Base-by-base conservation (phyloP, 2,888 invertebrate species). In the Amiota minor region DNA sequence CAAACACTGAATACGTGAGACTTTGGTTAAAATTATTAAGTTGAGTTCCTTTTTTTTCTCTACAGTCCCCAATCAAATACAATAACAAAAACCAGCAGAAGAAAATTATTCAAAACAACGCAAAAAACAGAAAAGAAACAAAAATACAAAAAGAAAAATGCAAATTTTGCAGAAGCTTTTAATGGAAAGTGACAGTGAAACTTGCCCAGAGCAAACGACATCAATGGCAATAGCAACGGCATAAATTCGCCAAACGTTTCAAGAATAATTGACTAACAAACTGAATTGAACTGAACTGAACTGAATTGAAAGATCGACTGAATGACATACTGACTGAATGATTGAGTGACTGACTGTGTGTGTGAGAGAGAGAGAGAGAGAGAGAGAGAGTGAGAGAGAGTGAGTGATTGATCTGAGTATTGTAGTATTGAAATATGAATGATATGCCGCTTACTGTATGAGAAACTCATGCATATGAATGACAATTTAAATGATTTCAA, bases 171-270 rank as follows among this genome's bases (percentile, higher is more conserved):
- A 74, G 83, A 83, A 67, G 74, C 83, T 82, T 82, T 78, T 85
- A 82, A 82, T 82, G 82, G 82, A 82, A 82, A 82, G 82, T 85
- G 82, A 85, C 77, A 76, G 78, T 80, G 75, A 78, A 83, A 59
- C 53, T 50, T 18, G 18, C 16, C 18, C n/a, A 59, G 11, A 59
- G 11, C 18, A 16, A 59, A 11, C 9, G 2, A 49, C 46, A 18
- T 16, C 18, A 68, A 35, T 3, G 23, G 16, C 23, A 64, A 12
- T 6, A 6, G 14, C 11, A 64, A 47, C 46, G 20, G 18, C 61
- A 61, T 16, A 14, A 20, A 16, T 45, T 12, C 18, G 8, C 70
- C 47, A 69, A 18, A 20, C 59, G 12, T 59, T 59, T 62, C 45
- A 62, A 62, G 62, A 62, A 59, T 59, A 50, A n/a, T 50, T 50